Base-by-base conservation (phyloP, 1,140 invertebrate species). In the Hylaeus volcanicus region DNA sequence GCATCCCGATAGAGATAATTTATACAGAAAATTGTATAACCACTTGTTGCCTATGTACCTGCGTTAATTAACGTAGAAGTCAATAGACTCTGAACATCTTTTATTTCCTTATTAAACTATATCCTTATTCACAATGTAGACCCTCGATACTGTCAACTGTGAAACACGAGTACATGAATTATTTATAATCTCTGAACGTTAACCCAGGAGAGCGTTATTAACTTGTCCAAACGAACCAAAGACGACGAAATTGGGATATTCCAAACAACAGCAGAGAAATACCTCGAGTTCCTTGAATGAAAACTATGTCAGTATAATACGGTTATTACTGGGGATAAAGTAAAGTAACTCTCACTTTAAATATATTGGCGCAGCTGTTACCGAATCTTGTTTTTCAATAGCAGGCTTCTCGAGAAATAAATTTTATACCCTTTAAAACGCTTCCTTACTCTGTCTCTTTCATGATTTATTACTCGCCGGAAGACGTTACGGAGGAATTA, bases 301-400 rank as follows among this genome's bases (percentile, higher is more conserved):
- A 15, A 65, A 45, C 53, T 72, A 72, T 55, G 48, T 3, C 14
- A 12, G 51, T 64, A 64, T 79, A 74, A 74, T 74, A 14, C 26
- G 53, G 72, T 65, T 74, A 74, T 74, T 51, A 26, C 45, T 6
- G 43, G 8, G 60, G 1, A n/a, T 65, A 11, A 51, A 58, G 53
- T 2, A 51, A 51, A 66, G 5, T 26, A 26, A 26, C 2, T 58
- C 14, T 11, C 43, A 1, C 15, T 11, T 74, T 14, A 48, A 58
- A 79, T 66, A 73, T 74, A 79, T 74, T 14, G 48, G 43, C 61
- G 26, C 77, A 79, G 61, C 70, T 79, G 71, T 79, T 73, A 53
- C 76, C 9, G 14, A n/a, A 55, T 3, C 60, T 48, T 73, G 69
- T 72, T 73, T 79, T 79, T 39, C 51, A 60, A 45, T 11, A 5